Conservation (phyloP, 2,113 vertebrate genomes). For the Semicossyphus pulcher region DNA sequence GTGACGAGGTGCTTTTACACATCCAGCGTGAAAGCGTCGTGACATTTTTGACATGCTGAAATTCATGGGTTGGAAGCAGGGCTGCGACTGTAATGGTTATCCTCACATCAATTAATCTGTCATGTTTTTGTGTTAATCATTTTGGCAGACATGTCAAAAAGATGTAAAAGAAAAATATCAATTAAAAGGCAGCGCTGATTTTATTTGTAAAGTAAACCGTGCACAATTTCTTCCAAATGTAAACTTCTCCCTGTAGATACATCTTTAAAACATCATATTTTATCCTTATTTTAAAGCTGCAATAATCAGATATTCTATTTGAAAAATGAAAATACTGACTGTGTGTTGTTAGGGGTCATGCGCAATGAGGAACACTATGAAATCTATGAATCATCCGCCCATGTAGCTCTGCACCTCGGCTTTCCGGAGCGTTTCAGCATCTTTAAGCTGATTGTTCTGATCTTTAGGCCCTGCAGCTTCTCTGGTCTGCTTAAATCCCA, state of each 20-base stretch:
- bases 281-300: neutral
- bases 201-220: neutral
- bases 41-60: conserved; percentile 2
- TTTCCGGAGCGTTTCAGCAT: neutral
- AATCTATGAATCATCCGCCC: neutral
- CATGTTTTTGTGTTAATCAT: neutral
- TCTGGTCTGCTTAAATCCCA: neutral
- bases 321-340: neutral
- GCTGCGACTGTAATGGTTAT: neutral
- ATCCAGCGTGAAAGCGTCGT: neutral
- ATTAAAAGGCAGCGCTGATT: no score
- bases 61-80: neutral
- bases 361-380: neutral
- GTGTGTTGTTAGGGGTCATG: neutral
- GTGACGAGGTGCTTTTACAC: neutral
- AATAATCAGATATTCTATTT: neutral
- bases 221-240: neutral
- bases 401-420: neutral
- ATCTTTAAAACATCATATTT: neutral
- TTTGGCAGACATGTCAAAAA: neutral
- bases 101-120: neutral
- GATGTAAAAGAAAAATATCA: no score
- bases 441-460: neutral
- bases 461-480: neutral
- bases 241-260: neutral